These are phyloP conservation scores for Pyrrhosoma nymphula DNA, from an alignment of 2,888 invertebrate species.

Conservation along the genomic window DNA sequence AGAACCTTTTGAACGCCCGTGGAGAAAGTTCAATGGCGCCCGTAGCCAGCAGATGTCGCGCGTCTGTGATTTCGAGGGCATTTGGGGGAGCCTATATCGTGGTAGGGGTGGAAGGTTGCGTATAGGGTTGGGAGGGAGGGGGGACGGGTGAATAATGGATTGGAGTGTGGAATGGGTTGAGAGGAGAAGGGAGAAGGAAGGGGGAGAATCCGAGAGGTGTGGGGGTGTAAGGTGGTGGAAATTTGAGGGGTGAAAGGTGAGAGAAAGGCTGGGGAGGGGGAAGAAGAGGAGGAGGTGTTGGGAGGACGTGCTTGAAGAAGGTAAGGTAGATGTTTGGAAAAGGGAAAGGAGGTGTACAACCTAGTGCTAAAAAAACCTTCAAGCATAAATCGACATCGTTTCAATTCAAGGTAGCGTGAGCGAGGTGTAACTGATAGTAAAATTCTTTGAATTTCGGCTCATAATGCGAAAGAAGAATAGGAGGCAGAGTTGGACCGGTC, in stretches of 20 bases:
- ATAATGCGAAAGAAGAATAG: too few species aligned
- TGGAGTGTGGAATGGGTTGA: not conserved
- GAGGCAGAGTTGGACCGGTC: too few species aligned
- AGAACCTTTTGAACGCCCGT: not conserved
- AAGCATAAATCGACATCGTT: not conserved
- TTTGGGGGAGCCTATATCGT: conserved; percentile 18
- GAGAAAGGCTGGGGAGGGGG: not conserved
- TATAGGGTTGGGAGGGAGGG: not conserved
- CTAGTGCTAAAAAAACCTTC: not conserved
- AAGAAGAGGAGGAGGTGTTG: too few species aligned
- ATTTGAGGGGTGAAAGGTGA: not conserved
- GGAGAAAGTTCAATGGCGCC: conserved; percentile 49
- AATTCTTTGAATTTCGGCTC: too few species aligned
- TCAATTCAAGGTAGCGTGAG: too few species aligned
- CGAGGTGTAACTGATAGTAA: too few species aligned
- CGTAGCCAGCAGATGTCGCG: conserved; percentile 42
- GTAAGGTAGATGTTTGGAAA: not conserved
- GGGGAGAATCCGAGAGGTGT: not conserved
- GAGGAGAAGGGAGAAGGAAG: not conserved
- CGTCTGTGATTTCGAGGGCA: conserved; percentile 55
- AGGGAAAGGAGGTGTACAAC: not conserved
- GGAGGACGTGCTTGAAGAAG: not conserved
- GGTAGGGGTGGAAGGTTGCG: not conserved
- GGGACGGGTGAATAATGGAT: not conserved
- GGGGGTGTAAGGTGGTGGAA: not conserved